Percentiles rank a stretch among this genome's conserved stretches.
Evolutionary conservation across 30 jellyfish, hydroid and myxozoan genomes (phyloP).

Genomic region (Pseudorhiza aurosa): DNA sequence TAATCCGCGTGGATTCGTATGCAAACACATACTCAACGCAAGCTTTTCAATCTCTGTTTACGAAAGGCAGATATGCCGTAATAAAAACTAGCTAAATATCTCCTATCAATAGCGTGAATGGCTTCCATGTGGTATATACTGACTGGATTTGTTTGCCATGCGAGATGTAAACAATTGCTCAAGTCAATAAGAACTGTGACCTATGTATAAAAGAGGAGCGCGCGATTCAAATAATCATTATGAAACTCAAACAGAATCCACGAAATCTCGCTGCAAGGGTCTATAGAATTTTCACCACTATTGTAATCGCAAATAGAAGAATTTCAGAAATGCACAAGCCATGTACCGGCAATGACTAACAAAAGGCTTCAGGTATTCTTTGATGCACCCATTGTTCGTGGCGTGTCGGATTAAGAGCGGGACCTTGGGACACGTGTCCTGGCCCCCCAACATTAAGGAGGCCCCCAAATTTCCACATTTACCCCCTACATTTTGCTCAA

Average conservation of each 20-base stretch:
- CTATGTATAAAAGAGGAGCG: background rate
- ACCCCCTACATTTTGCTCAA: too few species aligned
- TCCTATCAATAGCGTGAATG: background rate
- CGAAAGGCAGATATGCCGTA: background rate
- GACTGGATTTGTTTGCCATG: slow-evolving; percentile 6
- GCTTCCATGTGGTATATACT: slow-evolving; percentile 44
- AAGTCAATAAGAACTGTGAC: background rate
- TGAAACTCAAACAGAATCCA: background rate
- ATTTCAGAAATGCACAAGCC: background rate
- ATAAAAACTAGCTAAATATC: background rate
- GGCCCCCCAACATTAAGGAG: too few species aligned
- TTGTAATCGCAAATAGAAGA: background rate
- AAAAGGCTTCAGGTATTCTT: too few species aligned
- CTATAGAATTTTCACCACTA: background rate
- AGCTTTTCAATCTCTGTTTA: background rate
- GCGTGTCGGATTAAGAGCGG: too few species aligned
- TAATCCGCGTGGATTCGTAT: background rate
- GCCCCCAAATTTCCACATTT: too few species aligned
- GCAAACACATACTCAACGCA: background rate
- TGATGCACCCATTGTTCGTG: too few species aligned
- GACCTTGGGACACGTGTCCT: too few species aligned
- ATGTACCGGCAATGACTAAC: too few species aligned
- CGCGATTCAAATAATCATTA: slow-evolving; percentile 9
- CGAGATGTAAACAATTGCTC: background rate
- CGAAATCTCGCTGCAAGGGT: background rate